phyloP scores from a whole-genome alignment of 1,140 invertebrate genomes.

The fruit fly (Drosophila melanogaster) region Release_6_plus_ISO1_MT NT_037436.4:2860001-2860500 shows the following conservation, averaged over 20 bases:
- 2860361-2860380: too few species aligned
- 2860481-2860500: slow-evolving; percentile 58
- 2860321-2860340: too few species aligned
- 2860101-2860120: slow-evolving; percentile 63
- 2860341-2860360: too few species aligned
- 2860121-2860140: slow-evolving; percentile 76
- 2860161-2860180: slow-evolving; percentile 71
- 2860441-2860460: slow-evolving; percentile 59
- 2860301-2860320: too few species aligned
- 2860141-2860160: slow-evolving; percentile 34
- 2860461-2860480: slow-evolving; percentile 77
- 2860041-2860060: slow-evolving; percentile 42
- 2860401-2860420: not conserved
- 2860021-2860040: slow-evolving; percentile 18
- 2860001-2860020: not conserved
- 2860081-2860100: slow-evolving; percentile 63
- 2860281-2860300: too few species aligned
- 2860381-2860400: too few species aligned
- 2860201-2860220: slow-evolving; percentile 31
- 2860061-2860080: slow-evolving; percentile 73
- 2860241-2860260: too few species aligned
- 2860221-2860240: too few species aligned
- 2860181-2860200: slow-evolving; percentile 55
- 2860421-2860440: slow-evolving; percentile 13
- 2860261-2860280: too few species aligned